Evolutionary conservation across 2,888 invertebrate genomes (phyloP).

Genomic region (Hermaeophaga mercurialis): DNA sequence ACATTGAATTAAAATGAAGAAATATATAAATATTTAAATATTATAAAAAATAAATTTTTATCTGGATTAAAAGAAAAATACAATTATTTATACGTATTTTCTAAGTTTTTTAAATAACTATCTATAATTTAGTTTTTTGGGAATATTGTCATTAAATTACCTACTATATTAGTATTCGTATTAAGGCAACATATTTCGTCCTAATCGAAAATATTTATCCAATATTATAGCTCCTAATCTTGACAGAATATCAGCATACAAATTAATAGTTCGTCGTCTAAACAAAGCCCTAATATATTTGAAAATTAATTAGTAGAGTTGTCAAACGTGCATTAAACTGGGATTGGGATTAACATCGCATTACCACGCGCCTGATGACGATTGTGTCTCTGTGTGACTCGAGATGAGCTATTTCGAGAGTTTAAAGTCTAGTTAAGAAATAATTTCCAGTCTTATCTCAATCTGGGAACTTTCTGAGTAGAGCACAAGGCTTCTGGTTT

Average conservation of each 20-base stretch:
- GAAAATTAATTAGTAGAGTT: slow-evolving; percentile 9
- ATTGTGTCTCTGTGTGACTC: slow-evolving; percentile 14
- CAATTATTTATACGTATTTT: too few species aligned
- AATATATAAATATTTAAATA: too few species aligned
- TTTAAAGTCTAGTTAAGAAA: slow-evolving; percentile 23
- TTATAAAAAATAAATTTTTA: too few species aligned
- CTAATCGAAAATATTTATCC: too few species aligned
- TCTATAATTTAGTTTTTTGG: too few species aligned
- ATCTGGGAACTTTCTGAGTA: slow-evolving; percentile 7
- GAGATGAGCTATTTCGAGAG: slow-evolving; percentile 10
- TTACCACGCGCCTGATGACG: slow-evolving; percentile 18
- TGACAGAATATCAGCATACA: not conserved
- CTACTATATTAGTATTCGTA: too few species aligned
- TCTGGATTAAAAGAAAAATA: too few species aligned
- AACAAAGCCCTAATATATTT: not conserved
- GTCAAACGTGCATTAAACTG: slow-evolving; percentile 21
- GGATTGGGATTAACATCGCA: slow-evolving; percentile 18
- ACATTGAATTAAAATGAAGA: too few species aligned
- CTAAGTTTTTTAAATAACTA: too few species aligned
- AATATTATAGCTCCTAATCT: not conserved
- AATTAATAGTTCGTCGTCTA: not conserved
- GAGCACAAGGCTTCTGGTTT: not conserved
- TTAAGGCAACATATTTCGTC: too few species aligned
- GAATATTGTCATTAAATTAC: too few species aligned
- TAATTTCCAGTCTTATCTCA: slow-evolving; percentile 20